Conservation (phyloP, 1,140 invertebrate species). For the Nautilus pompilius region DNA sequence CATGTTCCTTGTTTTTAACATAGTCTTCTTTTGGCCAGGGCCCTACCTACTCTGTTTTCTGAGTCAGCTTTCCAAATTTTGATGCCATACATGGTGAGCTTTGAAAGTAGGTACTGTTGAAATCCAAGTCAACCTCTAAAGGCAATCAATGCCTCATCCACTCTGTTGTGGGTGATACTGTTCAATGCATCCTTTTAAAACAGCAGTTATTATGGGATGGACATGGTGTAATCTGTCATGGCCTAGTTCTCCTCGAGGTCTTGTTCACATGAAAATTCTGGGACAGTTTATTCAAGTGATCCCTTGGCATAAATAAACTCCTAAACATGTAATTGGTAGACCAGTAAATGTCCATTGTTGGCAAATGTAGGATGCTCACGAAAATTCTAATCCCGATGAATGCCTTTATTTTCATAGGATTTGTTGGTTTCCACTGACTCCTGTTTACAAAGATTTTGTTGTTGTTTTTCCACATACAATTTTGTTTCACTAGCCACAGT, state of each 20-base stretch:
- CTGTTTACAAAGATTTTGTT: neutral
- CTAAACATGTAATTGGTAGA: slow-evolving; percentile 4
- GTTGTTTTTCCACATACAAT: slow-evolving; percentile 5
- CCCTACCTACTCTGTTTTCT: slow-evolving; percentile 13
- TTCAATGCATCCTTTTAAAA: neutral
- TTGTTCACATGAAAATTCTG: slow-evolving; percentile 11
- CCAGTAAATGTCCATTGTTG: slow-evolving; percentile 8
- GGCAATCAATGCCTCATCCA: slow-evolving; percentile 16
- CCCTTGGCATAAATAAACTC: neutral
- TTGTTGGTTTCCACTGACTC: neutral
- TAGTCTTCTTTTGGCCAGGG: too few relatives aligned
- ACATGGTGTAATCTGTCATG: slow-evolving; percentile 9
- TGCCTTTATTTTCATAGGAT: neutral
- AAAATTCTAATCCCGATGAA: neutral
- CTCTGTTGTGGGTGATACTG: slow-evolving; percentile 6
- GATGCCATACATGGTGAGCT: slow-evolving; percentile 10
- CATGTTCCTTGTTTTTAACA: too few relatives aligned
- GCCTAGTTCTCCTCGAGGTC: neutral
- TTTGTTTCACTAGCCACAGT: too few relatives aligned
- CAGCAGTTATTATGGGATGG: neutral
- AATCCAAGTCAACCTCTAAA: slow-evolving; percentile 13
- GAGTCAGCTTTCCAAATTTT: slow-evolving; percentile 14
- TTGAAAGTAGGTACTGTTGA: slow-evolving; percentile 14
- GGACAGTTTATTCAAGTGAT: slow-evolving; percentile 2
- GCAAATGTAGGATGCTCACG: slow-evolving; percentile 7